Base-by-base conservation (phyloP, 2,113 vertebrate genomes). In the Ariopsis seemanni region DNA sequence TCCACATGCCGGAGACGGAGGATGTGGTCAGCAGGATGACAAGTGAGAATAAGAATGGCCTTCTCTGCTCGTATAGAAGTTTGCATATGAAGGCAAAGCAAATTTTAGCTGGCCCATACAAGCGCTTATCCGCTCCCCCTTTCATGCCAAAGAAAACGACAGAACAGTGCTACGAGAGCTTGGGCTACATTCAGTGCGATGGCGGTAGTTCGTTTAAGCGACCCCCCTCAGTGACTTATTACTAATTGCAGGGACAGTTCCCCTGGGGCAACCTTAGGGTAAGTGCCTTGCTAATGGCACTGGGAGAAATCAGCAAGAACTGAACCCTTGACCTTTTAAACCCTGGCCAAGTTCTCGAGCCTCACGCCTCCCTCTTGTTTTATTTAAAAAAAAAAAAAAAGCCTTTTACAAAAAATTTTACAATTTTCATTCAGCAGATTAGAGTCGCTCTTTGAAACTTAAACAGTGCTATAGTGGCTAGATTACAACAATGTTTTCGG, bases 21-120 rank as follows among this genome's bases (percentile, higher is more conserved):
- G 90, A 90, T 89, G 89, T 91, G 90, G 90, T 91, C 85, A 71
- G 86, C 86, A 89, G 91, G 69, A 82, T 75, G 75, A 87, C 62
- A 88, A 57, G 65, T 52, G 62, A 81, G 82, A 82, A 67, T 87
- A 82, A 74, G 80, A 86, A 88, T 60, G 77, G 69, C 52, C 84
- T 82, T 58, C 53, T 58, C 30, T 65, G 60, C 62, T 80, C 85
- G 72, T 77, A 75, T 85, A n/a, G 34, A 34, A 65, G 71, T 57
- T 30, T 63, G 18, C 30, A 81, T 85, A 25, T 34, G 67, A 48
- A 82, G 53, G 63, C 8, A 9, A 60, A 62, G 67, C 52, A 20
- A 82, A 42, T 79, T 78, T 78, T 57, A 55, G 25, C 77, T 17
- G 12, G 75, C n/a, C 52, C 8, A 55, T n/a, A 2, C 82, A 52